Evolutionary conservation across 2,113 vertebrate genomes (phyloP).

Genomic region (Antechinus flavipes): DNA sequence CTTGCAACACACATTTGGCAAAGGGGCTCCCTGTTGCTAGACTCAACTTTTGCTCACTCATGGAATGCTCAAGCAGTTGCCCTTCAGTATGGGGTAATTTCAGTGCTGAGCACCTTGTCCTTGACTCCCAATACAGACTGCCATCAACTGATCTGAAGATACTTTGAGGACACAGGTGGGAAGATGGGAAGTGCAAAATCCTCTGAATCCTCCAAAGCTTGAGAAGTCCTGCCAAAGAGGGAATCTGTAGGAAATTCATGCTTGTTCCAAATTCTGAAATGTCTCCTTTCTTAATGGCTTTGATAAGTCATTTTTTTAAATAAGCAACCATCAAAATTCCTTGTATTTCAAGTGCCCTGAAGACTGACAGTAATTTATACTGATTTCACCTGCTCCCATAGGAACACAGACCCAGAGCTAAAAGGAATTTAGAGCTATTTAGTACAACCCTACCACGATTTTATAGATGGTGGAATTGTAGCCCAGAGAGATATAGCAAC

Average conservation of each 20-base stretch:
- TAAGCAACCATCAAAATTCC: neutral
- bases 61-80: neutral
- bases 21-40: neutral
- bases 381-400: neutral
- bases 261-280: neutral
- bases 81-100: neutral
- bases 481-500: neutral
- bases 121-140: neutral
- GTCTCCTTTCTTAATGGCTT: neutral
- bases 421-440: neutral
- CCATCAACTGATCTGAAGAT: neutral
- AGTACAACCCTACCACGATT: neutral
- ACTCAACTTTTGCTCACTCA: neutral
- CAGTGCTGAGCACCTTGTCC: neutral
- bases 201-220: neutral
- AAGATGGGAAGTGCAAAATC: neutral
- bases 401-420: neutral
- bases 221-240: neutral
- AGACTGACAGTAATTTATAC: neutral
- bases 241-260: neutral
- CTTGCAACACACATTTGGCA: neutral
- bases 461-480: neutral
- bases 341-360: neutral
- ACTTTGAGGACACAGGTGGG: neutral
- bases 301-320: too few species aligned